Percentiles rank a stretch among this genome's conserved stretches.
These are phyloP conservation scores for Papilio glaucus DNA, from an alignment of 1,140 invertebrate genomes.

Conservation along the genomic window DNA sequence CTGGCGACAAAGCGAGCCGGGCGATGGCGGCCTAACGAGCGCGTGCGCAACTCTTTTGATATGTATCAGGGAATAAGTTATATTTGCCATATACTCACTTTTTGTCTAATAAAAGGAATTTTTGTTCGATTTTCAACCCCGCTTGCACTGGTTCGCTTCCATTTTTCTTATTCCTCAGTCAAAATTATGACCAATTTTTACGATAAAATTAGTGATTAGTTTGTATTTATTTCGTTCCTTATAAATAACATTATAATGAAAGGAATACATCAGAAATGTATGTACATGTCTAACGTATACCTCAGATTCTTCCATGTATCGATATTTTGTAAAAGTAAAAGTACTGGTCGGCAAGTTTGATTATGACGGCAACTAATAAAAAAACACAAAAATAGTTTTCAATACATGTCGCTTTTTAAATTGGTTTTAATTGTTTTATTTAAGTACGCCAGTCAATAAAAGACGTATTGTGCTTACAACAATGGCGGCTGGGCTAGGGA, in stretches of 20 bases:
- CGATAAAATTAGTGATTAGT: too few relatives aligned
- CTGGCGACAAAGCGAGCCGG: slow-evolving; percentile 58
- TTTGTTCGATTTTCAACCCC: too few relatives aligned
- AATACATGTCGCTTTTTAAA: slow-evolving; percentile 13
- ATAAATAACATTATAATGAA: too few relatives aligned
- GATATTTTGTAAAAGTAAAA: too few relatives aligned
- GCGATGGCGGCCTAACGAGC: slow-evolving; percentile 45
- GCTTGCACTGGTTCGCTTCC: too few relatives aligned
- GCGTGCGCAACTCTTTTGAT: slow-evolving; percentile 23
- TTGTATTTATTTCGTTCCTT: too few relatives aligned
- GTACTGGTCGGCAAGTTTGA: neutral
- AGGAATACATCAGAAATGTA: too few relatives aligned
- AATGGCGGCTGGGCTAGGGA: slow-evolving; percentile 52
- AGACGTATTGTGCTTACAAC: slow-evolving; percentile 43
- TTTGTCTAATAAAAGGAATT: too few relatives aligned
- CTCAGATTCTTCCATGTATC: too few relatives aligned
- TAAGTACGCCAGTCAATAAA: slow-evolving; percentile 50
- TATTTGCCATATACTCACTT: neutral
- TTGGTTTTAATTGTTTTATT: slow-evolving; percentile 37
- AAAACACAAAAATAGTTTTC: neutral
- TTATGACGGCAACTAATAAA: neutral
- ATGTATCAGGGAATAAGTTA: slow-evolving; percentile 31
- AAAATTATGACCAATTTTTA: too few relatives aligned
- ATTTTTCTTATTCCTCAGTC: too few relatives aligned
- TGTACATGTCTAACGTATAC: too few relatives aligned